phyloP scores from a whole-genome alignment of 2,888 invertebrate species.

The Nemapogon koenigi region DNA sequence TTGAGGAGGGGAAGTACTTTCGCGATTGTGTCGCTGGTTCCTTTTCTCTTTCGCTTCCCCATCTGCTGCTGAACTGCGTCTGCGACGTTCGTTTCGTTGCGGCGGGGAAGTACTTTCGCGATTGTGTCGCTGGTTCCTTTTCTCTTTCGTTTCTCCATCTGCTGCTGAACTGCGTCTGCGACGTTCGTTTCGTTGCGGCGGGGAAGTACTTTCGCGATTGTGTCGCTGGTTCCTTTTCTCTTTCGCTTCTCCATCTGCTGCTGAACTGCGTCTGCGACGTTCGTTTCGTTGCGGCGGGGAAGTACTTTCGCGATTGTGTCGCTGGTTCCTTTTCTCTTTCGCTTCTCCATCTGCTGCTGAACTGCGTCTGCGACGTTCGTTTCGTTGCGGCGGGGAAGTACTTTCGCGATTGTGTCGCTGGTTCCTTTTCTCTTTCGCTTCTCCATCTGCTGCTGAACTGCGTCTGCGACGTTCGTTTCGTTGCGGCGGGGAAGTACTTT shows the following conservation, averaged over 20 bases:
- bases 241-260: slow-evolving; percentile 23
- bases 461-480: slow-evolving; percentile 39
- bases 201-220: too few relatives aligned
- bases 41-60: slow-evolving; percentile 1
- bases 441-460: slow-evolving; percentile 21
- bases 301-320: too few relatives aligned
- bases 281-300: too few relatives aligned
- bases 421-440: slow-evolving; percentile 1
- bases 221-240: slow-evolving; percentile 24
- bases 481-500: slow-evolving; percentile 31
- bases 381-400: too few relatives aligned
- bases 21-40: too few relatives aligned
- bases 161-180: slow-evolving; percentile 28
- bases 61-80: too few relatives aligned
- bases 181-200: slow-evolving; percentile 23
- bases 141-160: slow-evolving; percentile 21
- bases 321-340: slow-evolving; percentile 19
- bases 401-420: too few relatives aligned
- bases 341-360: slow-evolving; percentile 11
- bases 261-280: too few relatives aligned
- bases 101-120: too few relatives aligned
- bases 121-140: slow-evolving; percentile 11
- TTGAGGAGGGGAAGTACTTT: too few relatives aligned
- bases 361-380: too few relatives aligned
- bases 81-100: too few relatives aligned